Conservation (phyloP, 2,797 vertebrate species). For the Notolabrus celidotus region DNA sequence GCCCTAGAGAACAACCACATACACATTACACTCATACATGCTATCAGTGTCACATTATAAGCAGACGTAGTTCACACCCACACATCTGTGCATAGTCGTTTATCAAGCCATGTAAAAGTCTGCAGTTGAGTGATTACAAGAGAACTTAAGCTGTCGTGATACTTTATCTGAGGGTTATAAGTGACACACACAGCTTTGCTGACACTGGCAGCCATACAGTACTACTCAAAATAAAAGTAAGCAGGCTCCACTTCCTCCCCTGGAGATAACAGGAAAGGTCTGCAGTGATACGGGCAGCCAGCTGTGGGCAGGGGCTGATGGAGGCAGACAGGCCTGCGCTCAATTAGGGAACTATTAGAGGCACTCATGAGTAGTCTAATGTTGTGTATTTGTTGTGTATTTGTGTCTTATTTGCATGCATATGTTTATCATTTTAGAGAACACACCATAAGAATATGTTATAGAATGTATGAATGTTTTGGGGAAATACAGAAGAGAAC, state of each 20-base stretch:
- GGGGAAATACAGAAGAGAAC: too few species aligned
- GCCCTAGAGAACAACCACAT: constrained; percentile 82
- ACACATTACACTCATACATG: constrained; percentile 14
- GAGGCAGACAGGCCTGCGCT: neutral
- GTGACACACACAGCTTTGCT: constrained; percentile 57
- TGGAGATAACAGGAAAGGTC: constrained; percentile 78
- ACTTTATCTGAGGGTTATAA: constrained; percentile 37
- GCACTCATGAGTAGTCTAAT: neutral
- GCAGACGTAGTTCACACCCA: neutral
- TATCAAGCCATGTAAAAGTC: constrained; percentile 1
- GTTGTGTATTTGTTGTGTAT: neutral
- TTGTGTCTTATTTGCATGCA: too few species aligned
- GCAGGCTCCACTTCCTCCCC: constrained; percentile 59
- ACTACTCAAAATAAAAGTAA: constrained; percentile 47
- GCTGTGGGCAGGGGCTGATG: constrained; percentile 22
- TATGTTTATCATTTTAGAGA: too few species aligned
- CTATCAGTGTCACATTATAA: neutral
- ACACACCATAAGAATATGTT: too few species aligned
- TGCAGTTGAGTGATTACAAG: constrained; percentile 20
- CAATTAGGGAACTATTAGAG: neutral
- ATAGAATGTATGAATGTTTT: too few species aligned
- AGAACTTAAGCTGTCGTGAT: constrained; percentile 1
- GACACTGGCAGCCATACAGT: constrained; percentile 44
- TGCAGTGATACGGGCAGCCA: constrained; percentile 32
- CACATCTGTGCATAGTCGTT: neutral